Evolutionary conservation across 2,113 vertebrate species (phyloP), one percentile per base, ranked within the genome.

Genomic region (Enhydra lutris): DNA sequence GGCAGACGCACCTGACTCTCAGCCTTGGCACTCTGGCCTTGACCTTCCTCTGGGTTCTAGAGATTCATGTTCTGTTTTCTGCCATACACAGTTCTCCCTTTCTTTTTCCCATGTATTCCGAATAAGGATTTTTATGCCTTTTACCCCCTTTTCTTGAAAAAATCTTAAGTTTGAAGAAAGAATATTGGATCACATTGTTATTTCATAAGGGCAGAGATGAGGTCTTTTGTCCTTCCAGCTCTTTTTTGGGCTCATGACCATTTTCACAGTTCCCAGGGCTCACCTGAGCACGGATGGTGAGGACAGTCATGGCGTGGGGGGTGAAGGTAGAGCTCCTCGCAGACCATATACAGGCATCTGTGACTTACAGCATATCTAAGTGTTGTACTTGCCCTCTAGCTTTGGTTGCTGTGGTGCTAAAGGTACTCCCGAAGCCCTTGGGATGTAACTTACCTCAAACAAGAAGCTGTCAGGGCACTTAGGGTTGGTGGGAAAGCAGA

Each of bases 1-100:
- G 12, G 23, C n/a, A 0, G 26, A 7, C 1, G 1, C 2, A 5
- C 18, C 69, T 50, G n/a, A 15, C 42, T 18, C 76, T 78, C 1
- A 36, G 18, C 39, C 76, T 7, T 31, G 84, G 8, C 20, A 7
- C 26, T 36, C 67, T 10, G 14, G 21, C 36, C 59, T 76, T 82
- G 73, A 17, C 74, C 65, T n/a, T 52, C 11, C 61, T 45, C 61
- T 5, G 7, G 69, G 31, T 10, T 55, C 34, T 29, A 17, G 24
- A 21, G 13, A 52, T 14, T 59, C 57, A 18, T 9, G 47, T 52
- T 71, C 26, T 65, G 8, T 74, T 79, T 9, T 52, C 59, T 61
- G 1, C 26, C 8, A 8, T 6, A 69, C 1, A 45, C 4, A 6
- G 8, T 24, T 59, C 29, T 73, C 31, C 76, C 47, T 63, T 79